phyloP scores from a whole-genome alignment of 2,797 vertebrate genomes.

The Phylloscopus collybita region DNA sequence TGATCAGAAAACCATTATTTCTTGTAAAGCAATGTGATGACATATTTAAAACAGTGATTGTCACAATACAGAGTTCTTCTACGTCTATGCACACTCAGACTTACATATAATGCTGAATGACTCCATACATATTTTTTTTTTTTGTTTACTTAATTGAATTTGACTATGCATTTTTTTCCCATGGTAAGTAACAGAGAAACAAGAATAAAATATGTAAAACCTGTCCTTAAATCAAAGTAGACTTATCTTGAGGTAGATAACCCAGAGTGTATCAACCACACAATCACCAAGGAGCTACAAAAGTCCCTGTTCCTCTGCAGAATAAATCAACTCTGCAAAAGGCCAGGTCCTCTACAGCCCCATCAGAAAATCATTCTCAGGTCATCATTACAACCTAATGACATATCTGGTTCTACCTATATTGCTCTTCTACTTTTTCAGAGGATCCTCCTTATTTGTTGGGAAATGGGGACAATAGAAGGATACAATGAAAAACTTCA shows the following conservation, averaged over 20 bases:
- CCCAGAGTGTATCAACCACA: neutral
- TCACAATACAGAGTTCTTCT: neutral
- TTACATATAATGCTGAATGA: neutral
- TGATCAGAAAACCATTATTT: neutral
- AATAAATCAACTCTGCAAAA: neutral
- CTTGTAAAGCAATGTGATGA: neutral
- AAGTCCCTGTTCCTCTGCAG: neutral
- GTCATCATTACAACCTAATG: neutral
- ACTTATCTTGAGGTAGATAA: neutral
- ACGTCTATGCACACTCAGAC: neutral
- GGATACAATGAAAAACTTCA: neutral
- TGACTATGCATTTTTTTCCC: neutral
- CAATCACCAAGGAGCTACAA: neutral
- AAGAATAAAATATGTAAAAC: neutral
- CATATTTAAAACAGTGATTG: neutral
- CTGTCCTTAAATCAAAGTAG: neutral
- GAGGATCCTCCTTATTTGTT: neutral
- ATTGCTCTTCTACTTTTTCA: neutral
- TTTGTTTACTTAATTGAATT: neutral
- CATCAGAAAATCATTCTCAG: neutral
- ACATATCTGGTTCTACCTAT: neutral
- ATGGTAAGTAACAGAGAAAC: neutral
- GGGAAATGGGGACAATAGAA: neutral
- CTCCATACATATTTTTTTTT: neutral
- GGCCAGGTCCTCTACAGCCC: neutral